Percentiles rank a stretch among this genome's conserved stretches.
phyloP scores from a whole-genome alignment of 2,113 vertebrate species.

The Copsychus sechellarum region DNA sequence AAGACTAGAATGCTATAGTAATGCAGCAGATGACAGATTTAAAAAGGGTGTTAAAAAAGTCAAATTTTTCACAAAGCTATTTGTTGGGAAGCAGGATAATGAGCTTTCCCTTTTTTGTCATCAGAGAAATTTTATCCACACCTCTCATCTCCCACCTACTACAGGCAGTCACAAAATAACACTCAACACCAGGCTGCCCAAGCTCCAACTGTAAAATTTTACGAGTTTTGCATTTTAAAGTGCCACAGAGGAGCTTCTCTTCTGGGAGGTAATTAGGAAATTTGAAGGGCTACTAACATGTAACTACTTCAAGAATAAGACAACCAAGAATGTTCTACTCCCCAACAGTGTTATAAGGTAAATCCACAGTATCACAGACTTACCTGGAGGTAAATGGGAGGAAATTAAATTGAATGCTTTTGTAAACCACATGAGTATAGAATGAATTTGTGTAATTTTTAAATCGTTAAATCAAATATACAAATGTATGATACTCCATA shows the following conservation, averaged over 20 bases:
- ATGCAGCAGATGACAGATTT: neutral
- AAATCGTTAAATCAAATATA: neutral
- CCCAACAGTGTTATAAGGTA: neutral
- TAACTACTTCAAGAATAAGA: neutral
- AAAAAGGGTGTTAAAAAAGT: neutral
- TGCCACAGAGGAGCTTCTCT: neutral
- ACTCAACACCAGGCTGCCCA: neutral
- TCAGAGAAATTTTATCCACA: neutral
- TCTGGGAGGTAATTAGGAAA: neutral
- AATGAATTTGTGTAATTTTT: neutral
- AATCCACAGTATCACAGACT: neutral
- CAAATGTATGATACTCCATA: neutral
- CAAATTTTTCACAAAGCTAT: neutral
- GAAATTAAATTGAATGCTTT: neutral
- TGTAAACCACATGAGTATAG: neutral
- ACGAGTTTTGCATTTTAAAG: neutral
- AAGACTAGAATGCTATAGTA: neutral
- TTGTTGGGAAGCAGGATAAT: neutral
- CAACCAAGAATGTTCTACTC: neutral
- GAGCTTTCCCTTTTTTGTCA: neutral
- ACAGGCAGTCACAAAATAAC: neutral
- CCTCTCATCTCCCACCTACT: neutral
- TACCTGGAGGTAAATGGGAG: rapidly evolving
- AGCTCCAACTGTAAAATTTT: neutral
- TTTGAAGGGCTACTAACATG: neutral